Percentiles rank a stretch among this genome's conserved stretches.
Conservation (phyloP, 2,113 vertebrate species). For the Benitochromis conjunctus region DNA sequence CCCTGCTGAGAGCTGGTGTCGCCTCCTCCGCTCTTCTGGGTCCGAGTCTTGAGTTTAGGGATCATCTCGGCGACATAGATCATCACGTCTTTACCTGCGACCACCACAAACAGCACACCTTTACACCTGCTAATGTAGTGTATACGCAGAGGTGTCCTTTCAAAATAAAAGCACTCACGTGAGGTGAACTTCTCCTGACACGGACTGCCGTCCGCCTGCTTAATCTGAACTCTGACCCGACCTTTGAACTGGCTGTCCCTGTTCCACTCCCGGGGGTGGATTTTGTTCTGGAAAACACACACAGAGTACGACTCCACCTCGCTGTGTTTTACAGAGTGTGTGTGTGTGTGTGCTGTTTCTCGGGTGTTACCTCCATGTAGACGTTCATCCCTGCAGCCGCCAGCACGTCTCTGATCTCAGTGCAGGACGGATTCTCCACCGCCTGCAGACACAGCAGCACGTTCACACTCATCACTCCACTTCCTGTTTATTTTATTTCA, state of each 20-base stretch:
- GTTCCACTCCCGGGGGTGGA: slow-evolving; percentile 96
- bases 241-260: slow-evolving; percentile 89
- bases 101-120: neutral
- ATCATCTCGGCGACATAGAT: slow-evolving; percentile 94
- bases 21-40: slow-evolving; percentile 85
- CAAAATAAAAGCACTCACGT: slow-evolving; percentile 72
- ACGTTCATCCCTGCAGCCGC: slow-evolving; percentile 86
- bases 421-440: slow-evolving; percentile 93
- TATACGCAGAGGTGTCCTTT: neutral
- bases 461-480: neutral
- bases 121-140: neutral
- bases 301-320: neutral
- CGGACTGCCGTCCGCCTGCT: slow-evolving; percentile 83
- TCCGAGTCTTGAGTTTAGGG: slow-evolving; percentile 93
- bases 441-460: slow-evolving; percentile 68
- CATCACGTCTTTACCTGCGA: slow-evolving; percentile 89
- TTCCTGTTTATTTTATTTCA: neutral
- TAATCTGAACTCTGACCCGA: slow-evolving; percentile 88
- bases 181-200: slow-evolving; percentile 87
- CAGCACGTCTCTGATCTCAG: slow-evolving; percentile 92
- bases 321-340: fast-evolving
- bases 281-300: slow-evolving; percentile 74
- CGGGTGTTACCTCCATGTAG: slow-evolving; percentile 74
- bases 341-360: neutral
- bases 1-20: slow-evolving; percentile 86